Conservation (phyloP, 2,888 invertebrate genomes). For the Leptinotarsa haldemani region DNA sequence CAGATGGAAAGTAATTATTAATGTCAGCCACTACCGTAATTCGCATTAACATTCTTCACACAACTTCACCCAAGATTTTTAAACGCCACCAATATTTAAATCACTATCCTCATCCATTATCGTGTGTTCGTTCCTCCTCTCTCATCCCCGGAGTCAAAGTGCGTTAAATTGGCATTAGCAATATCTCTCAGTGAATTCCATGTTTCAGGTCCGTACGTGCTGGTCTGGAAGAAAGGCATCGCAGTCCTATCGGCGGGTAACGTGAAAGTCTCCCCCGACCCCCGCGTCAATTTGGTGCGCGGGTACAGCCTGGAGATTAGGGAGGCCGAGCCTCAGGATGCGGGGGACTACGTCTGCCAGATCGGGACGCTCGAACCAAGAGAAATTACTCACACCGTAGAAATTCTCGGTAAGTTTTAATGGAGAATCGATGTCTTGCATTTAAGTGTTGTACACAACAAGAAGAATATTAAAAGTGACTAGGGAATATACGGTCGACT, state of each 20-base stretch:
- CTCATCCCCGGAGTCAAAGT: conserved; percentile 47
- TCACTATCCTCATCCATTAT: conserved; percentile 45
- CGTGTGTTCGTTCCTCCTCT: conserved; percentile 30
- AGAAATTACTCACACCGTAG: conserved; percentile 75
- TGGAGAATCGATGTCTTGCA: conserved; percentile 45
- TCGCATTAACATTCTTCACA: conserved; percentile 14
- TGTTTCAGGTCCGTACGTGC: conserved; percentile 71
- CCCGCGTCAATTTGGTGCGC: conserved; percentile 72
- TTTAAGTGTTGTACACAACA: conserved; percentile 31
- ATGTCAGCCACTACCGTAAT: too few relatives aligned
- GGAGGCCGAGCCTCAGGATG: conserved; percentile 74
- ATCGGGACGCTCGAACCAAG: conserved; percentile 74
- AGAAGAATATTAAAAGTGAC: conserved; percentile 26
- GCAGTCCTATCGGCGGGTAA: conserved; percentile 75
- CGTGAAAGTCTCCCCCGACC: conserved; percentile 75
- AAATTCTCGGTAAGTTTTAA: conserved; percentile 73
- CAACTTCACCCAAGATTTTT: conserved; percentile 27
- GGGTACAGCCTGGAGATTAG: conserved; percentile 75
- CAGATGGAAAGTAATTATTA: neutral
- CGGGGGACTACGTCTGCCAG: conserved; percentile 77
- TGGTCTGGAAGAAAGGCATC: conserved; percentile 76
- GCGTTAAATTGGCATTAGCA: conserved; percentile 47
- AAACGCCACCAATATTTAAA: conserved; percentile 42
- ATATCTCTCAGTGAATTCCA: conserved; percentile 36
- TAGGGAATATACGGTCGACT: conserved; percentile 16